These are phyloP conservation scores for Brachyopa scutellaris DNA, from an alignment of 2,888 invertebrate species.

Conservation along the genomic window DNA sequence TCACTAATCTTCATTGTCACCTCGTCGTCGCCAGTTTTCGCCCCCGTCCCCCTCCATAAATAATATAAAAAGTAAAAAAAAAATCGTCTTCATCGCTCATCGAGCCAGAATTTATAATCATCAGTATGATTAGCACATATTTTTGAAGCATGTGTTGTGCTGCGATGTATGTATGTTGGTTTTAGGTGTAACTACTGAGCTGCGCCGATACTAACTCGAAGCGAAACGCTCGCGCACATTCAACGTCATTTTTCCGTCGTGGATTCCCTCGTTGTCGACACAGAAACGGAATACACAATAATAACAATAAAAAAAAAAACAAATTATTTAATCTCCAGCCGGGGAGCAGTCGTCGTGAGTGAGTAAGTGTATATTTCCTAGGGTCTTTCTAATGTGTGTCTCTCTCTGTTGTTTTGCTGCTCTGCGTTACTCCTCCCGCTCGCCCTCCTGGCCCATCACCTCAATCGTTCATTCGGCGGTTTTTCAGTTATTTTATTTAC, in stretches of 20 bases:
- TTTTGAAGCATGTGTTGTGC: conserved; percentile 41
- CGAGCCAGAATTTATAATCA: conserved; percentile 61
- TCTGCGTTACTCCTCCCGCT: background rate
- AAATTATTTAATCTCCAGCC: conserved; percentile 66
- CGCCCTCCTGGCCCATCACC: background rate
- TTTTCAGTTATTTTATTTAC: conserved; percentile 48
- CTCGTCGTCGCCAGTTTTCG: conserved; percentile 20
- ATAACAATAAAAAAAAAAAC: conserved; percentile 21
- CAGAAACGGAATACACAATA: conserved; percentile 24
- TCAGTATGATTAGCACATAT: conserved; percentile 66
- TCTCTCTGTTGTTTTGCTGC: conserved; percentile 9
- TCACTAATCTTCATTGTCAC: conserved; percentile 57
- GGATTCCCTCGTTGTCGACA: conserved; percentile 65
- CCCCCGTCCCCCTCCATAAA: background rate
- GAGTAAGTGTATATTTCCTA: conserved; percentile 67
- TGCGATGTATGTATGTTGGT: conserved; percentile 28
- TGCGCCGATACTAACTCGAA: conserved; percentile 27
- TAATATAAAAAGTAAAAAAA: too few species aligned
- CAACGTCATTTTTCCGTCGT: conserved; percentile 61
- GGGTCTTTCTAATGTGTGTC: conserved; percentile 55
- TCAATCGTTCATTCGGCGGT: conserved; percentile 23
- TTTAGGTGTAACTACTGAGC: conserved; percentile 25
- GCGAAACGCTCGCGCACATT: conserved; percentile 56
- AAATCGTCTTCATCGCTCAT: conserved; percentile 34
- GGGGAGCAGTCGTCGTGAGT: conserved; percentile 35